Conservation (phyloP, 2,797 vertebrate species). For the Lepidocolaptes lacrymiger region DNA sequence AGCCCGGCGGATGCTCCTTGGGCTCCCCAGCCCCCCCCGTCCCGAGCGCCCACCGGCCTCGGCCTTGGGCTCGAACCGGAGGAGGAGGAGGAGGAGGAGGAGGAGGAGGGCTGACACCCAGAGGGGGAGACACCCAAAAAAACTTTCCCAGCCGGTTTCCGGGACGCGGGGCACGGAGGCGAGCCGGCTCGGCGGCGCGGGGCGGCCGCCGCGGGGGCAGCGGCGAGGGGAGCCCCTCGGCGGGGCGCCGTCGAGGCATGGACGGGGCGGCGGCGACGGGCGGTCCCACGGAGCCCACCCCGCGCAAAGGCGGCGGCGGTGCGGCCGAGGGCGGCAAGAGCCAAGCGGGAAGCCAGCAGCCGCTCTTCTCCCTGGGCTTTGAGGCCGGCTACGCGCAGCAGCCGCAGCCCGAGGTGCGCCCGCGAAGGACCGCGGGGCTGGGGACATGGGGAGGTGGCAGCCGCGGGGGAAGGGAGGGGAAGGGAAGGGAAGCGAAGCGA, state of each 20-base stretch:
- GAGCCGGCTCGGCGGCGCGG: constrained; percentile 27
- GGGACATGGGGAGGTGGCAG: not conserved
- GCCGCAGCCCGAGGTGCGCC: constrained; percentile 71
- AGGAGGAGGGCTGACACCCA: not conserved
- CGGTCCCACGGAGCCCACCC: not conserved
- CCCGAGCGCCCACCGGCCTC: not conserved
- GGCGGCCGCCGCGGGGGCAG: not conserved
- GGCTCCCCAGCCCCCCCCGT: constrained; percentile 9
- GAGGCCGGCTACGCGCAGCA: not conserved
- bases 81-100: not conserved
- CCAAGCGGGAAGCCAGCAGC: constrained; percentile 21
- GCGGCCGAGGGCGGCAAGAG: constrained; percentile 24
- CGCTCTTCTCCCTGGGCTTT: constrained; percentile 37
- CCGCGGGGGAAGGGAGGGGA: not conserved
- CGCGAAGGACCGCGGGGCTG: not conserved
- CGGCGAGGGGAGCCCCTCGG: not conserved
- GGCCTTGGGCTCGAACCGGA: not conserved
- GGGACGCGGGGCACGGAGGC: constrained; percentile 16
- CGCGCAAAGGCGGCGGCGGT: constrained; percentile 29
- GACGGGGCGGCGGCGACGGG: constrained; percentile 5
- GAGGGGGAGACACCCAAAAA: constrained; percentile 30
- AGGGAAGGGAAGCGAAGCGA: not conserved
- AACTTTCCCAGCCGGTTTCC: constrained; percentile 24
- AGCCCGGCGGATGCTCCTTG: not conserved
- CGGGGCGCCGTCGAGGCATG: not conserved